Evolutionary conservation across 1,140 invertebrate species (phyloP).

Genomic region (Rhyzopertha dominica): DNA sequence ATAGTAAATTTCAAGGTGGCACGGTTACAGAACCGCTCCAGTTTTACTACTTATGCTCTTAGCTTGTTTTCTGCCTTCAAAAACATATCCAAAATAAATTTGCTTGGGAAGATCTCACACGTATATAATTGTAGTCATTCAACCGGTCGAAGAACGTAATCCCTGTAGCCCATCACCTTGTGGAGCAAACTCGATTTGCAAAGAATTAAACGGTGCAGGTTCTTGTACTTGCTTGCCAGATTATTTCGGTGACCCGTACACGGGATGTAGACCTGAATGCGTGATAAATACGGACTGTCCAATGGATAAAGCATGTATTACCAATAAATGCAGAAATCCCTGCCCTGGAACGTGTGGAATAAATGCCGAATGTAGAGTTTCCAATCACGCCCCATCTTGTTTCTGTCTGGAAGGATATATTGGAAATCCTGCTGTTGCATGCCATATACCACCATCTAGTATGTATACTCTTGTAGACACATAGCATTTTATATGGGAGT

Average conservation of each 20-base stretch:
- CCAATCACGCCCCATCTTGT: conserved; percentile 71
- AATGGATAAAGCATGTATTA: conserved; percentile 59
- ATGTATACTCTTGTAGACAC: too few relatives aligned
- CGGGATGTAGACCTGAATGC: conserved; percentile 68
- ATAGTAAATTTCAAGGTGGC: too few relatives aligned
- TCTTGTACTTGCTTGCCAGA: conserved; percentile 67
- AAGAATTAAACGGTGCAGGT: conserved; percentile 56
- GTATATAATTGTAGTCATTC: conserved; percentile 11
- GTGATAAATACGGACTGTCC: conserved; percentile 66
- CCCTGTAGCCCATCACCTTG: conserved; percentile 65
- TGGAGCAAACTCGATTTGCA: conserved; percentile 69
- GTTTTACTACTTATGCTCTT: too few relatives aligned
- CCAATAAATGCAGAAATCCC: conserved; percentile 64
- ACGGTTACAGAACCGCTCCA: too few relatives aligned
- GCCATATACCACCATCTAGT: conserved; percentile 52
- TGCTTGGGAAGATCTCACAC: too few relatives aligned
- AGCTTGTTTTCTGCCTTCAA: too few relatives aligned
- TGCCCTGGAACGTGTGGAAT: conserved; percentile 68
- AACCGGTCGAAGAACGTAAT: conserved; percentile 39
- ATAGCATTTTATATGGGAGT: too few relatives aligned
- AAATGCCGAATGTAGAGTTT: conserved; percentile 71
- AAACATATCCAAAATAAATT: too few relatives aligned
- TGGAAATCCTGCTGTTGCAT: conserved; percentile 64
- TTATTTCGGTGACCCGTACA: conserved; percentile 67
- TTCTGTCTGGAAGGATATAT: conserved; percentile 57